Conservation (phyloP, 2,113 vertebrate species). For the Megaceryle torquata region DNA sequence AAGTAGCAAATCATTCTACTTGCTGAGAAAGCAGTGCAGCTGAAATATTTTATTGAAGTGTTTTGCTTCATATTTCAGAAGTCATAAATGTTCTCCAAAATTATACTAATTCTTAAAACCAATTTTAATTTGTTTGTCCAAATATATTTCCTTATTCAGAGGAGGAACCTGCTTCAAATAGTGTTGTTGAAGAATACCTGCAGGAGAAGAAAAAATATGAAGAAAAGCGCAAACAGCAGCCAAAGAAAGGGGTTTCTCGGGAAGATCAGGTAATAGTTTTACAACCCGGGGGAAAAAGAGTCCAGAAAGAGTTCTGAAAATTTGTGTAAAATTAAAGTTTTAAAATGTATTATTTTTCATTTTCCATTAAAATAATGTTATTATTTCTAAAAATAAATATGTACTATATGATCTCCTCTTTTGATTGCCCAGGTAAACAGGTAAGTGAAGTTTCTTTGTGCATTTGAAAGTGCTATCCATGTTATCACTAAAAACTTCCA, state of each 20-base stretch:
- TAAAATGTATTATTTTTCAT: neutral
- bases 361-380: neutral
- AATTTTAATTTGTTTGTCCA: neutral
- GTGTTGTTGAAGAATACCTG: slow-evolving; percentile 89
- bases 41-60: slow-evolving; percentile 6
- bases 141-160: slow-evolving; percentile 55
- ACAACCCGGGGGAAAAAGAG: neutral
- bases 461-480: neutral
- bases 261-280: slow-evolving; percentile 82
- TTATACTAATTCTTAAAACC: neutral
- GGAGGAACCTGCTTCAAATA: slow-evolving; percentile 74
- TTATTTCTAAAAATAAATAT: neutral
- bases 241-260: slow-evolving; percentile 80
- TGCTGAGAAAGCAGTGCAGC: neutral
- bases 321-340: neutral
- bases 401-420: neutral
- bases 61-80: neutral
- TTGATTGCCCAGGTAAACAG: neutral
- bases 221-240: slow-evolving; percentile 80
- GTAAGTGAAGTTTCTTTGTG: neutral
- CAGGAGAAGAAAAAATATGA: slow-evolving; percentile 92
- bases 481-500: neutral
- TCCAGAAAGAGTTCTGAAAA: neutral
- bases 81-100: neutral
- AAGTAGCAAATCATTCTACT: slow-evolving; percentile 12